Conservation (phyloP, 92 coral and sea anemone species). For the Diadumene lineata region DNA sequence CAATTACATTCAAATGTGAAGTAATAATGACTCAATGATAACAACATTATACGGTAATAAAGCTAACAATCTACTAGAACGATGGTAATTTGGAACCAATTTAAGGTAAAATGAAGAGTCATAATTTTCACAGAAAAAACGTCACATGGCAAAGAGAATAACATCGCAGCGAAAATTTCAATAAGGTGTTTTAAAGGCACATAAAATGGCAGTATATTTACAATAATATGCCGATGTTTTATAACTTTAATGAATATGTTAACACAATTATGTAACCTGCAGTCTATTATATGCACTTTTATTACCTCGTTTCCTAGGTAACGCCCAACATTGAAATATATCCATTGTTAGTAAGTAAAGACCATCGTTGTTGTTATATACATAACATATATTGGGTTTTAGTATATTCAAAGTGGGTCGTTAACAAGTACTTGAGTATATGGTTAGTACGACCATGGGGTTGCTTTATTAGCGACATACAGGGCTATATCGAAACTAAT, state of each 20-base stretch:
- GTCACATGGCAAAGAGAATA: too few relatives aligned
- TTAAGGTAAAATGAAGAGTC: too few relatives aligned
- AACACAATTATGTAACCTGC: not conserved
- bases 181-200: not conserved
- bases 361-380: not conserved
- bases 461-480: not conserved
- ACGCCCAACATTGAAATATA: not conserved
- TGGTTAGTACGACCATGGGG: not conserved
- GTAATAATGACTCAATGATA: too few relatives aligned
- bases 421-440: not conserved
- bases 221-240: not conserved
- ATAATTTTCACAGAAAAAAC: too few relatives aligned
- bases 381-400: not conserved
- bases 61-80: too few relatives aligned
- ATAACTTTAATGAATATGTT: not conserved
- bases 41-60: too few relatives aligned
- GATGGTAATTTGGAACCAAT: too few relatives aligned
- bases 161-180: too few relatives aligned
- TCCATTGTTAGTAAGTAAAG: not conserved
- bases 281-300: not conserved
- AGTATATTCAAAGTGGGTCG: slow-evolving; percentile 2
- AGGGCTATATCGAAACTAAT: not conserved
- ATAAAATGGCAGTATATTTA: not conserved
- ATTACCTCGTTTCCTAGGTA: not conserved
- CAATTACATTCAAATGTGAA: too few relatives aligned